Evolutionary conservation across 2,113 vertebrate genomes (phyloP).

Genomic region (Pluvianellus socialis): DNA sequence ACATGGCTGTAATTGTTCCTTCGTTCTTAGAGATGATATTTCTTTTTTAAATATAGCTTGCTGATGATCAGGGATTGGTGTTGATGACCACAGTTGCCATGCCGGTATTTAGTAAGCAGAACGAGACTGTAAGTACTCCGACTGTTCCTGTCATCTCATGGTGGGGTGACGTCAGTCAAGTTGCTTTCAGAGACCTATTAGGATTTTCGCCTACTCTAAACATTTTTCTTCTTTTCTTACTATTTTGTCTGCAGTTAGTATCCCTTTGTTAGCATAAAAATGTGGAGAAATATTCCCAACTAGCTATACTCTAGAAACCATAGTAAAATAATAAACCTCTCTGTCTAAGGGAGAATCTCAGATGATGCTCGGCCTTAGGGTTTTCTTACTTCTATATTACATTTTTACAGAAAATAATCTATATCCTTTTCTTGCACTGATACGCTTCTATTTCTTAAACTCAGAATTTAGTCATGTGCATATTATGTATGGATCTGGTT

Average conservation of each 20-base stretch:
- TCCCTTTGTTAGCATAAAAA: neutral
- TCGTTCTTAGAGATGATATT: constrained; percentile 12
- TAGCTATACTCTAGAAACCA: neutral
- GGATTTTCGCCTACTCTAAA: neutral
- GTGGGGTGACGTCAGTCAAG: neutral
- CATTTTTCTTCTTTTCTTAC: neutral
- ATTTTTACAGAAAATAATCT: neutral
- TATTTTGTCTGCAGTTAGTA: neutral
- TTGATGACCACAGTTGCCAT: constrained; percentile 99
- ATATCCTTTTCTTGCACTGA: neutral
- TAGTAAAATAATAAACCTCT: neutral
- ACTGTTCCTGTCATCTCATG: neutral
- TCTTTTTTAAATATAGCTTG: constrained; percentile 80
- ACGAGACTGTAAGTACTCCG: constrained; percentile 92
- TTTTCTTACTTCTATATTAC: neutral
- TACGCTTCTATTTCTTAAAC: neutral
- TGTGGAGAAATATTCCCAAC: neutral
- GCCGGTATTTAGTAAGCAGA: constrained; percentile 99
- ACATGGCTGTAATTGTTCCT: neutral
- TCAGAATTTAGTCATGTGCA: neutral
- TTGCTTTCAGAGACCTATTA: neutral
- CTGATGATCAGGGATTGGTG: constrained; percentile 87
- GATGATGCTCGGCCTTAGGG: neutral
- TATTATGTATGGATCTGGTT: neutral
- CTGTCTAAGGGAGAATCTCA: neutral